Base-by-base conservation (phyloP, 2,888 invertebrate genomes). In the Dasypogon diadema region DNA sequence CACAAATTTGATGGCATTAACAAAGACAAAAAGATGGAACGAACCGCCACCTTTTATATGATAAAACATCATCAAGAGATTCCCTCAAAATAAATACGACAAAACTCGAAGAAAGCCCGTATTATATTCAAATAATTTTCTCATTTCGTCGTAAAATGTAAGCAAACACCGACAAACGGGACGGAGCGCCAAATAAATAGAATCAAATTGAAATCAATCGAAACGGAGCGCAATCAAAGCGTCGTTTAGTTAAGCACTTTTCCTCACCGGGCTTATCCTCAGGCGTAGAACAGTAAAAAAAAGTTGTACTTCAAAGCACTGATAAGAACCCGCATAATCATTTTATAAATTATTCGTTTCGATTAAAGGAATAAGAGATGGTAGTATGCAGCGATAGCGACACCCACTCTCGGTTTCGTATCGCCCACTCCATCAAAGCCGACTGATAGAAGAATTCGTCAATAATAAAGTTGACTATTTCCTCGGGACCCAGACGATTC, bases 301-400 rank as follows among this genome's bases (percentile, higher is more conserved):
- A 70, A 54, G 22, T 54, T 51, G 54, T 51, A 58, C 58, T 58
- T 60, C 58, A 74, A 74, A 74, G 74, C 48, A n/a, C 12, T 24
- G 46, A 58, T 74, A 74, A 74, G 58, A 60, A 60, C 74, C 74
- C 74, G 48, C 74, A 74, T 74, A 74, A 74, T 74, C 74, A 48
- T 30, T 46, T 58, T 74, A 74, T 74, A 74, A 74, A 74, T 74
- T 74, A 58, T 58, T 58, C 58, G 46, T 73, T 56, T 24, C 74
- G 74, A 60, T 74, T 74, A 74, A 74, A 60, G 58, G 48, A 42
- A n/a, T 18, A 10, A 48, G 30, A 30, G 26, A 22, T 51, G 42
- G 42, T 63, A 42, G 37, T 63, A 63, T 51, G 68, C 48, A 22
- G 68, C 26, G 48, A n/a, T 37, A n/a, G 10, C 63, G n/a, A n/a